Conservation (phyloP, 2,113 vertebrate genomes). For the Crotalus horridus region DNA sequence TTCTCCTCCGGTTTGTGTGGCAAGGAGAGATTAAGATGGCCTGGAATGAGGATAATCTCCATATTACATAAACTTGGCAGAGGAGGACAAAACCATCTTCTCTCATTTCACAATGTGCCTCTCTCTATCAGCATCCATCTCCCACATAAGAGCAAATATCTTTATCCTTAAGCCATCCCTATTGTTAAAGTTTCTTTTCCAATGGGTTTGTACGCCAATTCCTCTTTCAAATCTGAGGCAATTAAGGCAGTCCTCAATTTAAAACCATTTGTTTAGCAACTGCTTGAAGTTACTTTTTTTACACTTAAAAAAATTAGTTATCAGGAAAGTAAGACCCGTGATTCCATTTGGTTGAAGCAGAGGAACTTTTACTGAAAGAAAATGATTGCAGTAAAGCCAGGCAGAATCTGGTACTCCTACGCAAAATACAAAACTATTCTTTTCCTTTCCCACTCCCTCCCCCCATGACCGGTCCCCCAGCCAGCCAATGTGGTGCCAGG, state of each 20-base stretch:
- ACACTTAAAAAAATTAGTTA: too few species aligned
- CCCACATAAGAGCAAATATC: background rate
- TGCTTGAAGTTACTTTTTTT: too few species aligned
- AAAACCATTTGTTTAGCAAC: background rate
- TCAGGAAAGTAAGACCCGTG: too few species aligned
- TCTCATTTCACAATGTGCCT: background rate
- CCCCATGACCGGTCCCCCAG: too few species aligned
- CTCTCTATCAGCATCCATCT: background rate
- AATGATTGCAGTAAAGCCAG: too few species aligned
- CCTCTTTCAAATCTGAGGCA: background rate
- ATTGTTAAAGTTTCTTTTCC: background rate
- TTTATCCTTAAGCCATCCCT: background rate
- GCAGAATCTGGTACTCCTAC: too few species aligned
- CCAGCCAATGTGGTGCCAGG: too few species aligned
- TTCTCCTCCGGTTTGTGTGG: background rate
- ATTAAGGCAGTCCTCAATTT: background rate
- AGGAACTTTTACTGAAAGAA: too few species aligned
- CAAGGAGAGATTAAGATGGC: background rate
- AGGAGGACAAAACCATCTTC: background rate
- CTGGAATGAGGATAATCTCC: background rate
- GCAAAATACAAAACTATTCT: too few species aligned
- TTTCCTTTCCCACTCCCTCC: too few species aligned
- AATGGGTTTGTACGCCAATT: background rate
- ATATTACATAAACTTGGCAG: background rate
- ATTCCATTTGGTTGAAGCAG: too few species aligned